Percentiles rank a stretch among this genome's conserved stretches.
Evolutionary conservation across 2,113 vertebrate species (phyloP).

Genomic region (Ursus arctos): DNA sequence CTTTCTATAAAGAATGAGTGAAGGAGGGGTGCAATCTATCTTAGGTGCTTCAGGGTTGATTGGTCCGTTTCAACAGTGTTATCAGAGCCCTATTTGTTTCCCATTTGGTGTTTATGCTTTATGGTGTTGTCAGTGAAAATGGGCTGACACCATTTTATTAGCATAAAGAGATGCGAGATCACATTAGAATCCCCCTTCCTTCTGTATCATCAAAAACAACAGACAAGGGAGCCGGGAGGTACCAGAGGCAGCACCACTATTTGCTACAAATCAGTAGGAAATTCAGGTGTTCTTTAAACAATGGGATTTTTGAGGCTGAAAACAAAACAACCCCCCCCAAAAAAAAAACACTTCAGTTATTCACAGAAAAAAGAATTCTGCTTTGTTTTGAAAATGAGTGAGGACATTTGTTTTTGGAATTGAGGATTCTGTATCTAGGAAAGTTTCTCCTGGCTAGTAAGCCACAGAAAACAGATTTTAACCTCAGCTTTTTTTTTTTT

Average conservation of each 20-base stretch:
- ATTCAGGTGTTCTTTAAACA: background rate
- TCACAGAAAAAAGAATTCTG: background rate
- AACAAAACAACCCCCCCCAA: background rate
- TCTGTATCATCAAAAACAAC: slow-evolving; percentile 55
- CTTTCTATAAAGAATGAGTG: slow-evolving; percentile 84
- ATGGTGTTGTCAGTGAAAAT: slow-evolving; percentile 79
- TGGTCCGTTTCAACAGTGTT: slow-evolving; percentile 76
- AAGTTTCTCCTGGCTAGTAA: slow-evolving; percentile 67
- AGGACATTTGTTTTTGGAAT: slow-evolving; percentile 39
- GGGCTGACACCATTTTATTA: slow-evolving; percentile 79
- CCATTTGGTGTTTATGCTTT: slow-evolving; percentile 83
- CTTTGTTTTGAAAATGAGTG: background rate
- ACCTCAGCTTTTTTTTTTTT: background rate
- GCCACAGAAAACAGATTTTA: background rate
- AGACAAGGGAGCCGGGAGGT: background rate
- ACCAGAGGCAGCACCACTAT: slow-evolving; percentile 28
- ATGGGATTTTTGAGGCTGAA: background rate
- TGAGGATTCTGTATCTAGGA: background rate
- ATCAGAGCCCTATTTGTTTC: slow-evolving; percentile 81
- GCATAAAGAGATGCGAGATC: slow-evolving; percentile 83
- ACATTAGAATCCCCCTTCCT: slow-evolving; percentile 69
- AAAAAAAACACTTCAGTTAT: background rate
- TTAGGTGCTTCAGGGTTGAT: slow-evolving; percentile 83
- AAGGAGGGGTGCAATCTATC: slow-evolving; percentile 79
- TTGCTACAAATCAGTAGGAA: background rate